Base-by-base conservation (phyloP, 2,888 invertebrate genomes). In the Keiferia lycopersicella region DNA sequence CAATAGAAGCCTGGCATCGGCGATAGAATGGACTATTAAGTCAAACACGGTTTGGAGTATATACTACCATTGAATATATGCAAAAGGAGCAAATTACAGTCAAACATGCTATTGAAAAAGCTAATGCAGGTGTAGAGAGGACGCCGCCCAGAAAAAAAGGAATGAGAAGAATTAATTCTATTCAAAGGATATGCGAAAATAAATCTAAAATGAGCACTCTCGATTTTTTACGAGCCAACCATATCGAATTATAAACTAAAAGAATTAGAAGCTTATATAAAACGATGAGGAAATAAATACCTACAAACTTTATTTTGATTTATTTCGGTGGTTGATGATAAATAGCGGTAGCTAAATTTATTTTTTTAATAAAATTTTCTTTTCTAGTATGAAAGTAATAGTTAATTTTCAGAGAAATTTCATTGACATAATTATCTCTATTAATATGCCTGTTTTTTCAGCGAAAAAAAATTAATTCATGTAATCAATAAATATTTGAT, bases 81-180 rank as follows among this genome's bases (percentile, higher is more conserved):
- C 2, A 11, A 34, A 61, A 61, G 12, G 61, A 61, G 14, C 61
- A 61, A 14, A 12, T 41, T 2, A 14, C 59, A 10, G 12, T n/a
- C 6, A 22, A 59, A 10, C 59, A 59, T 41, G 18, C 59, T 4
- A 41, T 41, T 22, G 59, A 59, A 59, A 18, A 22, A 22, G 10
- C 41, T 16, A 41, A 22, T 6, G 41, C 59, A 10, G 11, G 59
- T 20, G 22, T 22, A 26, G 26, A 26, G 3, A 26, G 6, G 26
- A 26, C 26, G 2, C 26, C 26, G 3, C 2, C 26, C 2, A 26
- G 12, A 22, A 59, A 39, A 41, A 59, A 59, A 34, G 38, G 16
- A 38, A 38, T n/a, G 14, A 58, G 38, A 11, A 38, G 10, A 6
- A 18, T 18, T 3, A 38, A 38, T 38, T 18, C 56, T 3, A 26